These are phyloP conservation scores for Sakesphorus luctuosus DNA, from an alignment of 2,113 vertebrate genomes.

Conservation along the genomic window DNA sequence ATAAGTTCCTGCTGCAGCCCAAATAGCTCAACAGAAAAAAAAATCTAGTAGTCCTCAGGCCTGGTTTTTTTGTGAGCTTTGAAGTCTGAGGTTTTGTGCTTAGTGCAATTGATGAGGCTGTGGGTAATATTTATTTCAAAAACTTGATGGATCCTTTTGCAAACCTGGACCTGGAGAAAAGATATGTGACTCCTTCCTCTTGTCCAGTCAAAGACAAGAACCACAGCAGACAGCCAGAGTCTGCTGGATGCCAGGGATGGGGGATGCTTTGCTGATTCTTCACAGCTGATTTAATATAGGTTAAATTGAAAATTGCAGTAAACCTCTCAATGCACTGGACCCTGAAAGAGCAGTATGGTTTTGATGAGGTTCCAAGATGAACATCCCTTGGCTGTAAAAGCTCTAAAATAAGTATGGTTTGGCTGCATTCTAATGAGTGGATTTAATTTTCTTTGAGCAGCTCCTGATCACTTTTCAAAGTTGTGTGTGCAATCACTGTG, in stretches of 20 bases:
- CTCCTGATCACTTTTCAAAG: constrained; percentile 35
- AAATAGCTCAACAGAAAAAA: neutral
- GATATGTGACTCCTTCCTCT: neutral
- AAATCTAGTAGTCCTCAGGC: neutral
- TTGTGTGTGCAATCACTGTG: constrained; percentile 35
- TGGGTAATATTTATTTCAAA: constrained; percentile 1
- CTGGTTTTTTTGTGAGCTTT: neutral
- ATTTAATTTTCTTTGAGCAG: constrained; percentile 3
- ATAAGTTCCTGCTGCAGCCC: constrained; percentile 56
- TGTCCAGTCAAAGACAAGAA: constrained; percentile 7
- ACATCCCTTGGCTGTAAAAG: neutral
- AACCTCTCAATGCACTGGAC: neutral
- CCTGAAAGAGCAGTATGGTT: neutral
- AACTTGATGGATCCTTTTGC: neutral
- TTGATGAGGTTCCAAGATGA: neutral
- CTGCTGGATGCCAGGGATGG: neutral
- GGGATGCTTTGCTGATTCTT: neutral
- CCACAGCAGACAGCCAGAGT: neutral
- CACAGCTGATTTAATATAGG: neutral
- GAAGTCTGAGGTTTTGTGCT: neutral
- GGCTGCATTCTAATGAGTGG: neutral
- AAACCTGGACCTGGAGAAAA: neutral
- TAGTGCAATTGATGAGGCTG: neutral
- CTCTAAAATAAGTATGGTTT: neutral
- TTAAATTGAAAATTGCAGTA: constrained; percentile 1